These are phyloP conservation scores for Pteruthius melanotis DNA, from an alignment of 2,113 vertebrate species.

Conservation along the genomic window DNA sequence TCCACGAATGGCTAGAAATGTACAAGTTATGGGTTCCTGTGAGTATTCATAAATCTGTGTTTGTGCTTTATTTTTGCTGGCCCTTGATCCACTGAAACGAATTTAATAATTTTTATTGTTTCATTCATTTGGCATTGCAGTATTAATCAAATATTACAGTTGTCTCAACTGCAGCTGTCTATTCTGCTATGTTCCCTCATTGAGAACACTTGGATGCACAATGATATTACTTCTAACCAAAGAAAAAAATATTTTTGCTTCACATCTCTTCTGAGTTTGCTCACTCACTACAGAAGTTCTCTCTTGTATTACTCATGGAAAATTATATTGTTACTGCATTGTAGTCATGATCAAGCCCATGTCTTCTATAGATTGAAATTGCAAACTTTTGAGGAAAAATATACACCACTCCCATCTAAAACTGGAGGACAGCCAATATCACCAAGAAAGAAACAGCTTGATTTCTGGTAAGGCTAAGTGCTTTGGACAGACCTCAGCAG, in stretches of 20 bases:
- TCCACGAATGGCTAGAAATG: neutral
- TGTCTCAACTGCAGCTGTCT: neutral
- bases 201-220: neutral
- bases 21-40: neutral
- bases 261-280: neutral
- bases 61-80: neutral
- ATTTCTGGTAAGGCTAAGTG: neutral
- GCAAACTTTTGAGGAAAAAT: neutral
- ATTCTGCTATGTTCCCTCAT: neutral
- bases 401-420: neutral
- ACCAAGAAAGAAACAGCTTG: neutral
- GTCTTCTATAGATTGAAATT: neutral
- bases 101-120: neutral
- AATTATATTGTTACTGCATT: neutral
- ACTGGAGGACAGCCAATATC: neutral
- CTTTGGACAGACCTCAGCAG: neutral
- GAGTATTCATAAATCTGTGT: neutral
- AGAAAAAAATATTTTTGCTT: neutral
- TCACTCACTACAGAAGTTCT: neutral
- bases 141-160: neutral
- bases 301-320: neutral
- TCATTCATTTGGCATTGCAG: neutral
- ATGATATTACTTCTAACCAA: neutral
- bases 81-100: neutral
- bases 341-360: neutral